Conservation (phyloP, 2,113 vertebrate genomes). For the Syngnathoides biaculeatus region DNA sequence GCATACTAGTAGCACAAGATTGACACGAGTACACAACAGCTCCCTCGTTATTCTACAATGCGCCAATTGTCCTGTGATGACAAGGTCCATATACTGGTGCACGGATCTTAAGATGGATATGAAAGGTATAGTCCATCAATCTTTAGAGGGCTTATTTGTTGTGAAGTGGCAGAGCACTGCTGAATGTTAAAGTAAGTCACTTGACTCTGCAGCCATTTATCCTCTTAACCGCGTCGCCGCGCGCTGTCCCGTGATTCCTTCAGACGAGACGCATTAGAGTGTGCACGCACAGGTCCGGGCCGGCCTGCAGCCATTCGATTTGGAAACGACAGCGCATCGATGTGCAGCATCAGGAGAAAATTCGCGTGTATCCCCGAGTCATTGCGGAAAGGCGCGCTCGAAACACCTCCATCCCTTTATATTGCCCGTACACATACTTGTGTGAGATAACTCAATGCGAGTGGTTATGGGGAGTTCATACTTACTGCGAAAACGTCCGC, state of each 20-base stretch:
- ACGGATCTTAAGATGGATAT: not conserved
- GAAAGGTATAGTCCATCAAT: not conserved
- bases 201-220: slow-evolving; percentile 31
- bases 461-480: slow-evolving; percentile 16
- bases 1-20: not conserved
- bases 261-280: not conserved
- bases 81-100: not conserved
- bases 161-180: slow-evolving; percentile 4
- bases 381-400: slow-evolving; percentile 3
- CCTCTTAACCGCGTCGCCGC: slow-evolving; percentile 25
- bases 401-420: not conserved
- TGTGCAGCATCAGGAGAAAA: not conserved
- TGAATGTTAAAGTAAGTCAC: slow-evolving; percentile 6
- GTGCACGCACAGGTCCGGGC: not conserved
- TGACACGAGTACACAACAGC: not conserved
- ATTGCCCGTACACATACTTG: not conserved
- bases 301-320: not conserved
- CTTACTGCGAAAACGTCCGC: slow-evolving; percentile 79
- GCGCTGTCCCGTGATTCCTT: slow-evolving; percentile 19
- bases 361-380: slow-evolving; percentile 15
- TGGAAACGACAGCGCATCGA: not conserved
- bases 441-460: not conserved
- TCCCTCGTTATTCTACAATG: too few species aligned
- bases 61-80: not conserved
- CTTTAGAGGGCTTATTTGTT: not conserved